A percentile compares a stretch with the other conserved stretches of the same genome.
phyloP scores from a whole-genome alignment of 2,797 vertebrate genomes.

The Acrocephalus scirpaceus region DNA sequence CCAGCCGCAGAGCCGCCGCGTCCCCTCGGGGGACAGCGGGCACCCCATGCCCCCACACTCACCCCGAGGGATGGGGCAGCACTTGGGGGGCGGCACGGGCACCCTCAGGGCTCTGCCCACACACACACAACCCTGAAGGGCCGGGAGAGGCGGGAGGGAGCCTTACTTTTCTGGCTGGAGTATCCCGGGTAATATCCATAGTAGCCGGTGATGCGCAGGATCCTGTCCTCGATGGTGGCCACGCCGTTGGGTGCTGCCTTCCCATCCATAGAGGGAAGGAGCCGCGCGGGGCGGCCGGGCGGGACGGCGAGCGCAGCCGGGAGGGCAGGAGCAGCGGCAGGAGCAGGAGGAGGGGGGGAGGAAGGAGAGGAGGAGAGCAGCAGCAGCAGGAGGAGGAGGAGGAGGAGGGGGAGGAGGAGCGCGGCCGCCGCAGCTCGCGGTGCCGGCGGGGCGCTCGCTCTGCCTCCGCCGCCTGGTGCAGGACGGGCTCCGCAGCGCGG shows the following conservation, averaged over 20 bases:
- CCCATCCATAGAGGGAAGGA: slow-evolving; percentile 81
- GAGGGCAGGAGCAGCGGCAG: background rate
- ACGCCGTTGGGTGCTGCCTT: slow-evolving; percentile 93
- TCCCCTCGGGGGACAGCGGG: background rate
- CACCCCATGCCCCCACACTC: background rate
- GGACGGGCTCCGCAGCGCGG: slow-evolving; percentile 44
- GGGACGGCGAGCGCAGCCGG: slow-evolving; percentile 32
- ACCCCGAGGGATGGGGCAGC: background rate
- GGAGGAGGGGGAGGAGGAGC: background rate
- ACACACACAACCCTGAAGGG: fast-evolving
- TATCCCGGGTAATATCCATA: slow-evolving; percentile 98
- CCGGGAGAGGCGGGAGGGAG: background rate
- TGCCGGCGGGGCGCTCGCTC: slow-evolving; percentile 57
- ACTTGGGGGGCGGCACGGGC: background rate
- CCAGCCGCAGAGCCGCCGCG: background rate
- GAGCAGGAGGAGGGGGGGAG: background rate
- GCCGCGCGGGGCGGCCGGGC: slow-evolving; percentile 48
- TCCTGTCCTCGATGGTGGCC: slow-evolving; percentile 96
- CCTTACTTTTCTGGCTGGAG: slow-evolving; percentile 97
- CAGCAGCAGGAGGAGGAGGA: background rate
- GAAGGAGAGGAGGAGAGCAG: background rate
- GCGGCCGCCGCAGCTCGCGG: slow-evolving; percentile 48
- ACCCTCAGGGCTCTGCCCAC: background rate
- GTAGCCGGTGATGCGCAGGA: slow-evolving; percentile 97
- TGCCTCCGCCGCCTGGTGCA: slow-evolving; percentile 60